Evolutionary conservation across 2,888 invertebrate species (phyloP).

Genomic region (Chouioia cunea): DNA sequence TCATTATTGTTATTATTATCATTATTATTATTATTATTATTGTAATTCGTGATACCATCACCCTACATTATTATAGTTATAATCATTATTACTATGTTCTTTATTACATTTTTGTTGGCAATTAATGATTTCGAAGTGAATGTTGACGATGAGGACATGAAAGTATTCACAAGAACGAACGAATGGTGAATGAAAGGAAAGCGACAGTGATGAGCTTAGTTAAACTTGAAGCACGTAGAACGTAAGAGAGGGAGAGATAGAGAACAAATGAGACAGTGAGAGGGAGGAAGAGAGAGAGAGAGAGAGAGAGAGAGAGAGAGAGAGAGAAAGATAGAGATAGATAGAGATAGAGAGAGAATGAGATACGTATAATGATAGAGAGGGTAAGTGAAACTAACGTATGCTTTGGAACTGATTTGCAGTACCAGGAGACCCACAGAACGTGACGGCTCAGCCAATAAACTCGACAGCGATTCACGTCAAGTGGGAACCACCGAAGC

Average conservation of each 20-base stretch:
- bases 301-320: no score
- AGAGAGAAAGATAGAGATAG: background rate
- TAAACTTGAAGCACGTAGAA: conserved; percentile 35
- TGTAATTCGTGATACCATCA: no score
- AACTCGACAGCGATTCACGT: conserved; percentile 97
- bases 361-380: conserved; percentile 12
- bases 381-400: conserved; percentile 44
- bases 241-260: conserved; percentile 48
- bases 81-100: background rate
- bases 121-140: background rate
- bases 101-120: background rate
- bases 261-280: conserved; percentile 26
- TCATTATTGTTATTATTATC: no score
- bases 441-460: conserved; percentile 87
- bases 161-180: background rate
- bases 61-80: background rate
- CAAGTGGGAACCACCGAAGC: conserved; percentile 92
- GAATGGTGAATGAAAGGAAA: background rate
- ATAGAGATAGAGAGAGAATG: conserved; percentile 51
- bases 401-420: conserved; percentile 61
- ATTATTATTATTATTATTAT: no score
- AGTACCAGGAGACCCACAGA: conserved; percentile 98
- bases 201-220: conserved; percentile 44
- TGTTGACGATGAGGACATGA: conserved; percentile 1
- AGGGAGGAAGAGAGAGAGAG: conserved; percentile 46